Conservation (phyloP, 2,113 vertebrate species). For the Cyprinus carpio region DNA sequence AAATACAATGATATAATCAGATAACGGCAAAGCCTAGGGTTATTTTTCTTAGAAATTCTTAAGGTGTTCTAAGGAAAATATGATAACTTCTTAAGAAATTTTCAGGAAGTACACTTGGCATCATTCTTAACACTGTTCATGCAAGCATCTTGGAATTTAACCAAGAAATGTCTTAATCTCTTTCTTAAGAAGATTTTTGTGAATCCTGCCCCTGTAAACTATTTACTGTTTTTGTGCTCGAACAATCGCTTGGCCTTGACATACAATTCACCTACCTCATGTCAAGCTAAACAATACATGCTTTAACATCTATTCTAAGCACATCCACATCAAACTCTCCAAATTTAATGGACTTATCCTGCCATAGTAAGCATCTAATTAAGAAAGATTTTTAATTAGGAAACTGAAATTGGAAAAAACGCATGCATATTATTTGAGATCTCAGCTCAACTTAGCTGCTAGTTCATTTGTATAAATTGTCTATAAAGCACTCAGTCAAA, state of each 20-base stretch:
- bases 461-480: conserved; percentile 9
- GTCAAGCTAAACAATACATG: background rate
- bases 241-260: background rate
- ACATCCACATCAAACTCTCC: background rate
- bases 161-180: no score
- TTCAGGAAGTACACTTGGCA: no score
- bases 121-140: background rate
- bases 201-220: background rate
- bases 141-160: background rate
- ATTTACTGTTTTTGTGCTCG: background rate
- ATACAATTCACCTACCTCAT: background rate
- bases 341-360: background rate
- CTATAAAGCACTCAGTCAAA: conserved; percentile 22
- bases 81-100: no score
- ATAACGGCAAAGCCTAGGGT: no score
- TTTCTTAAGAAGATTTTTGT: no score
- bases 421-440: background rate
- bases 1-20: no score
- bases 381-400: background rate
- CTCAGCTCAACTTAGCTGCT: background rate
- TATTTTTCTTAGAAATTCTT: no score
- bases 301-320: background rate
- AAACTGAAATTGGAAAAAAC: background rate
- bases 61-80: no score
- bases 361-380: background rate